Evolutionary conservation across 2,888 invertebrate species (phyloP), one percentile per base, ranked within the genome.

Genomic region (Aphodius sticticus): DNA sequence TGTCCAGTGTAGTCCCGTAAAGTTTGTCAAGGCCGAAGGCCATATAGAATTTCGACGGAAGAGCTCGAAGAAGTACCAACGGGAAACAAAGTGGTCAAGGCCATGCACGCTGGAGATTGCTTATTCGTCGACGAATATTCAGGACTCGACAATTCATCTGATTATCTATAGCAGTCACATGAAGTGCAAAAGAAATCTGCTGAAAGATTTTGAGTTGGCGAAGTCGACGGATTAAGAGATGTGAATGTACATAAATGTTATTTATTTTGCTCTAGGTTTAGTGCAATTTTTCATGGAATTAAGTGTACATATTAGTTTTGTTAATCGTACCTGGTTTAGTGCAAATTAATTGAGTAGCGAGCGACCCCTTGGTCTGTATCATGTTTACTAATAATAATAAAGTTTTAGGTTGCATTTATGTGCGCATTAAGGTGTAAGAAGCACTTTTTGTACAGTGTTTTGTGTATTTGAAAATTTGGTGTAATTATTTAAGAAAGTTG

Each of bases 41-140:
- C 80, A 83, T 69, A 83, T 89, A 4, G 88, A 88, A 81, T 89
- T 89, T 83, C 86, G 85, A 70, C 86, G 85, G 80, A 86, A 86
- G 6, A 88, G 87, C 81, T 77, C 85, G 37, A 88, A 87, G 82
- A 86, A 88, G 80, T 83, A 87, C 69, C 82, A 91, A 90, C 81
- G 84, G 85, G 80, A 91, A 90, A 88, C 87, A 0, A 92, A 91
- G 83, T 93, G 93, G 93, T 91, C 91, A 81, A 89, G 93, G 78
- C 92, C 92, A 75, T 93, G 93, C 85, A 93, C 92, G 85, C 86
- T 93, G 77, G 92, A 93, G 87, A 91, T 93, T 15, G 92, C 92
- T 37, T 94, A 93, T 86, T 91, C 91, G 0, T 90, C 90, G 81
- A 90, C 91, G 79, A 76, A 81, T 6, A 77, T 90, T 79, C 91